Evolutionary conservation across 2,888 invertebrate genomes (phyloP), one percentile per base, ranked within the genome.

Genomic region (Sturmia bella): DNA sequence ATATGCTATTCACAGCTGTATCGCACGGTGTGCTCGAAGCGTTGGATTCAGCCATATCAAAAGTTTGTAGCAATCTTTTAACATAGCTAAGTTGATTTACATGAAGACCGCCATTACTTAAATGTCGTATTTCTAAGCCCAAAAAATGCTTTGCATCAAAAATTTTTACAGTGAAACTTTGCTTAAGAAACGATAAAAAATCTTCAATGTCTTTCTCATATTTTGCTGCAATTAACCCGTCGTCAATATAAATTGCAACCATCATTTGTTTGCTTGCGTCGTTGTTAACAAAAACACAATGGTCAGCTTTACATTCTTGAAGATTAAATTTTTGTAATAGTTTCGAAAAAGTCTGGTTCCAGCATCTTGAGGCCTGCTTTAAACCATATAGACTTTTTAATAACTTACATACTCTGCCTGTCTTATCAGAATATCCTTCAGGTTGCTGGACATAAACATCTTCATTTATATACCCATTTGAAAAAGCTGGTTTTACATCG

Each of bases 191-290:
- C 17, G 17, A 43, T 45, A 68, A 56, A 68, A 54, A 68, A 0
- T 43, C 68, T 32, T 68, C 68, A 56, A 68, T 45, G 2, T 69
- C 77, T 19, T 73, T 24, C 24, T 85, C 68, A 66, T 80, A 32
- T 17, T 69, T 77, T 45, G 84, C 79, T 32, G 64, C 50, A 50
- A 64, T 50, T 32, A 64, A 64, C n/a, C 63, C 63, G 63, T 64
- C 63, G 19, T 17, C 87, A 37, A 87, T 85, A 83, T 86, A 87
- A 21, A 87, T 84, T 11, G 85, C 85, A 12, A 86, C 24, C 17
- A 86, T 68, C 21, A 85, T 59, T 52, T 41, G 19, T 19, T 61
- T 70, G 15, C 27, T 59, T 1, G 12, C 37, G 13, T 48, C 70
- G 12, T 78, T 52, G 15, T 80, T 75, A 21, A 83, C 57, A 80